A percentile compares a stretch with the other conserved stretches of the same genome.
phyloP scores from a whole-genome alignment of 1,140 invertebrate genomes.

The Hylyphantes graminicola region DNA sequence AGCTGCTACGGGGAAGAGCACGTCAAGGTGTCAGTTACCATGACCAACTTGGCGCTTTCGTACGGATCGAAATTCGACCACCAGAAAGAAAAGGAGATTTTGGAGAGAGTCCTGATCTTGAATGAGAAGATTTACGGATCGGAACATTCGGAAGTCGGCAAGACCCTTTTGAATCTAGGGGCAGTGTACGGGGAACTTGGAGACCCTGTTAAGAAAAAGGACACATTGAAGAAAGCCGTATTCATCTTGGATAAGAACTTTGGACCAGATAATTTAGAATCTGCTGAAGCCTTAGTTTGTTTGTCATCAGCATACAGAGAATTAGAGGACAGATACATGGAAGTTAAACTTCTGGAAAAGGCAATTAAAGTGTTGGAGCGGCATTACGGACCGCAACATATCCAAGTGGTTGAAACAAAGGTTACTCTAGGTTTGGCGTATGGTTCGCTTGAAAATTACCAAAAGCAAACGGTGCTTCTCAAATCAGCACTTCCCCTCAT shows the following conservation, averaged over 20 bases:
- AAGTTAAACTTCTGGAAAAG: slow-evolving; percentile 19
- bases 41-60: slow-evolving; percentile 33
- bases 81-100: slow-evolving; percentile 6
- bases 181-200: slow-evolving; percentile 10
- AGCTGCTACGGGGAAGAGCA: slow-evolving; percentile 32
- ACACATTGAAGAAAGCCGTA: slow-evolving; percentile 30
- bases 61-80: slow-evolving; percentile 23
- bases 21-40: slow-evolving; percentile 40
- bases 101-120: slow-evolving; percentile 17
- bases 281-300: slow-evolving; percentile 21
- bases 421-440: slow-evolving; percentile 31
- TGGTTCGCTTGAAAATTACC: slow-evolving; percentile 2
- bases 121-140: slow-evolving; percentile 26
- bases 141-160: slow-evolving; percentile 37
- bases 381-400: slow-evolving; percentile 28
- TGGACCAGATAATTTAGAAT: slow-evolving; percentile 9
- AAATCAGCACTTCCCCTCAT: slow-evolving; percentile 6
- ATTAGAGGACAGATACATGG: slow-evolving; percentile 5
- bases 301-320: slow-evolving; percentile 35
- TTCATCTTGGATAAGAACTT: slow-evolving; percentile 14
- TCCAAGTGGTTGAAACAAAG: slow-evolving; percentile 22
- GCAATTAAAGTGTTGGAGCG: slow-evolving; percentile 9
- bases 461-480: slow-evolving; percentile 10
- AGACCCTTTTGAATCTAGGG: slow-evolving; percentile 27
- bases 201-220: slow-evolving; percentile 9